These are phyloP conservation scores for Oryctes rhinoceros DNA, from an alignment of 1,140 invertebrate genomes.

Conservation along the genomic window DNA sequence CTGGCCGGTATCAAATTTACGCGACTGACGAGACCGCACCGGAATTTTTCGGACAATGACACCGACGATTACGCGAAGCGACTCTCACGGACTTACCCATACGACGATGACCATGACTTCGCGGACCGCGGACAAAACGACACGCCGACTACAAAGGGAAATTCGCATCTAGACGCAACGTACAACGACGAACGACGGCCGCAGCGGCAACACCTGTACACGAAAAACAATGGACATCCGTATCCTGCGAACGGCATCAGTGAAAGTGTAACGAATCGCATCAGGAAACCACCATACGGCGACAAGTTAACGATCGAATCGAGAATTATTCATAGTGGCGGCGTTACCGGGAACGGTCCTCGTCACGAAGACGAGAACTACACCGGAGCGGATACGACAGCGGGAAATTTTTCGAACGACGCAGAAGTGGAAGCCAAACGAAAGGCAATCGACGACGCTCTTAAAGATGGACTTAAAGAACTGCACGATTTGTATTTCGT, in stretches of 20 bases:
- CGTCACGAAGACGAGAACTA: neutral
- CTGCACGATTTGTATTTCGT: slow-evolving; percentile 72
- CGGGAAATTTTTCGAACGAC: neutral
- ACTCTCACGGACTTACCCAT: slow-evolving; percentile 12
- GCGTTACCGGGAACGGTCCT: neutral
- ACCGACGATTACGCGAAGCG: slow-evolving; percentile 21
- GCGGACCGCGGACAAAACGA: neutral
- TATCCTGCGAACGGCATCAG: neutral
- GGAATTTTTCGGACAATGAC: slow-evolving; percentile 36
- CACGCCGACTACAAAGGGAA: slow-evolving; percentile 14
- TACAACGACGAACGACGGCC: neutral
- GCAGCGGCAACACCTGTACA: neutral
- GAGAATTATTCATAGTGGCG: slow-evolving; percentile 24
- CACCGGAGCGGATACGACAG: neutral
- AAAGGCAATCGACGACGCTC: slow-evolving; percentile 65
- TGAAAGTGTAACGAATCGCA: slow-evolving; percentile 13
- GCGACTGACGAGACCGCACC: slow-evolving; percentile 30
- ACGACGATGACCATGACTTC: slow-evolving; percentile 24
- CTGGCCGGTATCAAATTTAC: slow-evolving; percentile 35
- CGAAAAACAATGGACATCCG: slow-evolving; percentile 2
- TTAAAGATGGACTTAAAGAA: slow-evolving; percentile 70
- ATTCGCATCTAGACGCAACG: neutral
- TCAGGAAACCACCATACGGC: neutral
- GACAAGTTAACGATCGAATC: neutral
- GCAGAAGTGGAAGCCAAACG: neutral